Evolutionary conservation across 2,888 invertebrate species (phyloP).

Genomic region (Notodonta dromedarius): DNA sequence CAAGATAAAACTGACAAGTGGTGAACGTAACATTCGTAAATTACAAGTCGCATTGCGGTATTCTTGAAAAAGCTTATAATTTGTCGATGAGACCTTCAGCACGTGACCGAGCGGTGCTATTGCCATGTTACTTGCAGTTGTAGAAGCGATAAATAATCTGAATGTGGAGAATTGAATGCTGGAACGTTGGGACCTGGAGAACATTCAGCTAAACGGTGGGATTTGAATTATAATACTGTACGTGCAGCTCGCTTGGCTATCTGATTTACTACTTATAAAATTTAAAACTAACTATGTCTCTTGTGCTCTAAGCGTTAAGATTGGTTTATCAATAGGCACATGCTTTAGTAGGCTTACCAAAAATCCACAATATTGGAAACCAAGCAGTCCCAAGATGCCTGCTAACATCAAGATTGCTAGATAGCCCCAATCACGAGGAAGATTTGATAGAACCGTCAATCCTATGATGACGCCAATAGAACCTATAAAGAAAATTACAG

Average conservation of each 20-base stretch:
- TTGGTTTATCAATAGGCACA: not conserved
- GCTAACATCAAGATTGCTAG: slow-evolving; percentile 48
- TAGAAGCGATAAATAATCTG: slow-evolving; percentile 5
- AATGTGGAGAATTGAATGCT: not conserved
- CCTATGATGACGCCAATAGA: slow-evolving; percentile 51
- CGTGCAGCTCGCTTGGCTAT: not conserved
- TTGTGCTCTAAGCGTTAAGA: not conserved
- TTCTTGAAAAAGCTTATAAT: slow-evolving; percentile 2
- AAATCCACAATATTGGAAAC: slow-evolving; percentile 70
- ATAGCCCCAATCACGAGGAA: slow-evolving; percentile 45
- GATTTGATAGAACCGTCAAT: slow-evolving; percentile 52
- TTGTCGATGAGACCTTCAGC: not conserved
- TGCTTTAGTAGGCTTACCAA: slow-evolving; percentile 51
- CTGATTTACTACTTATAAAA: not conserved
- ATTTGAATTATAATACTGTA: not conserved
- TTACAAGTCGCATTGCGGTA: slow-evolving; percentile 3
- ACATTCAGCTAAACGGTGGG: not conserved
- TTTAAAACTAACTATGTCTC: not conserved
- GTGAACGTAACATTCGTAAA: not conserved
- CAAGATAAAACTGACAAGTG: not conserved
- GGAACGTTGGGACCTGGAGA: not conserved
- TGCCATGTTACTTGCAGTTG: not conserved
- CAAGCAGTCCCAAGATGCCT: slow-evolving; percentile 51
- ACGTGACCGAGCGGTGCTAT: slow-evolving; percentile 2
- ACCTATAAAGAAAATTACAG: not conserved